These are phyloP conservation scores for Mus spicilegus DNA, from an alignment of 2,113 vertebrate species.

Conservation along the genomic window DNA sequence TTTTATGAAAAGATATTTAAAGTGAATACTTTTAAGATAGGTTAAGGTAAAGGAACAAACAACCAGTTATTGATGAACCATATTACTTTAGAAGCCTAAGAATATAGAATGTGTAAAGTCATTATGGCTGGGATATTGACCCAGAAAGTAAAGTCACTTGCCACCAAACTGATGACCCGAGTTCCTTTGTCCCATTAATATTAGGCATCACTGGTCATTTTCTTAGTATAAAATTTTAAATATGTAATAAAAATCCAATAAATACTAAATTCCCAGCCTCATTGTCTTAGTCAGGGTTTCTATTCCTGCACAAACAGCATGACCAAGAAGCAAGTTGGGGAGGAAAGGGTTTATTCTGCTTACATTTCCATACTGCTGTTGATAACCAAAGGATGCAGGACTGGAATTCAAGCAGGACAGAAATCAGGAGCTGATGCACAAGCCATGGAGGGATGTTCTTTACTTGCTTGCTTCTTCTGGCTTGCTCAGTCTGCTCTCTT, in stretches of 20 bases:
- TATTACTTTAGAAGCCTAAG: neutral
- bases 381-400: no score
- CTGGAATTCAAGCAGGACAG: no score
- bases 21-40: neutral
- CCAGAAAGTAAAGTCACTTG: neutral
- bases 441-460: no score
- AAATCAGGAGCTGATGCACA: no score
- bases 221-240: neutral
- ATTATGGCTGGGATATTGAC: neutral
- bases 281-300: no score
- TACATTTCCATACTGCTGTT: no score
- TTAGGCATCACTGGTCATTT: neutral
- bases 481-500: no score
- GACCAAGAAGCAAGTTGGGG: no score
- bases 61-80: neutral
- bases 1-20: neutral
- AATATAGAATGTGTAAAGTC: neutral
- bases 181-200: neutral
- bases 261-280: neutral
- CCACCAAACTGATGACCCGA: neutral
- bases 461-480: no score
- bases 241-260: neutral
- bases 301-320: no score
- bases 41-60: neutral
- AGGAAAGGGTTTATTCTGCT: no score